These are phyloP conservation scores for Eidolon helvum DNA, from an alignment of 2,113 vertebrate species.

Conservation along the genomic window DNA sequence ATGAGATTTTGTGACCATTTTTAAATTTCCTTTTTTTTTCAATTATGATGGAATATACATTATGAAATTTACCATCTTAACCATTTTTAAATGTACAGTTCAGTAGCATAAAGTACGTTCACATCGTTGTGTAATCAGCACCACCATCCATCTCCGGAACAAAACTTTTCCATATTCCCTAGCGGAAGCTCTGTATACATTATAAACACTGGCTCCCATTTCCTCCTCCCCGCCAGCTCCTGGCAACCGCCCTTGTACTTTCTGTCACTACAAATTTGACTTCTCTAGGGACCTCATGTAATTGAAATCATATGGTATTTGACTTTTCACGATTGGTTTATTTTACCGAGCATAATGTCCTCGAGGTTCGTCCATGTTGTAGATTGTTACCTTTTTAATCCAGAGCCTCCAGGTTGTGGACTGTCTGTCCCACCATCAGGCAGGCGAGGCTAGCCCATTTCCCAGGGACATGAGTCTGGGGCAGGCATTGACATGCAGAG, in stretches of 20 bases:
- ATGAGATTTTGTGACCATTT: neutral
- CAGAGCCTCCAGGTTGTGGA: neutral
- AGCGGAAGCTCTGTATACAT: fast-evolving
- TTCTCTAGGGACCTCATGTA: neutral
- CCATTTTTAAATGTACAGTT: fast-evolving
- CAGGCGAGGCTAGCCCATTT: neutral
- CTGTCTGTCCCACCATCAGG: neutral
- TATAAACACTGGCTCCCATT: fast-evolving
- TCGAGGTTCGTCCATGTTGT: neutral
- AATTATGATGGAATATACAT: neutral
- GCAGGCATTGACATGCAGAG: fast-evolving
- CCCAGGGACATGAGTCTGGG: neutral
- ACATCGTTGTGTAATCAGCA: fast-evolving
- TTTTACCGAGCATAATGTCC: neutral
- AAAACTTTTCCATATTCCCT: neutral
- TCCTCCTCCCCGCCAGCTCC: too few relatives aligned
- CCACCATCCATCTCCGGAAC: fast-evolving
- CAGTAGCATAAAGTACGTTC: neutral
- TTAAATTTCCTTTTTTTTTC: neutral
- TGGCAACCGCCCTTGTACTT: neutral
- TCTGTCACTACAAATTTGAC: neutral
- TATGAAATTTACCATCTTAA: neutral
- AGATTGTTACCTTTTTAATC: neutral
- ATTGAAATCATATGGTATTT: neutral
- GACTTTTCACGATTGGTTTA: too few relatives aligned